Evolutionary conservation across 2,888 invertebrate species (phyloP), one percentile per base, ranked within the genome.

Genomic region (Drosophila tripunctata): DNA sequence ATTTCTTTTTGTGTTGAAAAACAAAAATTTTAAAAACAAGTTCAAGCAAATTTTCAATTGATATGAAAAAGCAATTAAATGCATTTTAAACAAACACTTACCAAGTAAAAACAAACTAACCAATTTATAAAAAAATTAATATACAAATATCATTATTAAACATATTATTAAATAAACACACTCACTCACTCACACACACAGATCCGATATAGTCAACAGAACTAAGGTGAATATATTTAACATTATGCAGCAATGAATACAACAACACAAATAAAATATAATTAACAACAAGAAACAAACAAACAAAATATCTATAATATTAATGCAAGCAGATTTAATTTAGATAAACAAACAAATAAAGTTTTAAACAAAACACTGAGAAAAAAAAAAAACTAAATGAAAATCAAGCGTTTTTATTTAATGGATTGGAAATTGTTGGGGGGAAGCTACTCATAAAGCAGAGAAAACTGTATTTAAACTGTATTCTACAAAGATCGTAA

Each of bases 271-370:
- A 15, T n/a, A 30, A 24, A 52, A 15, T 52, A 45, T 19, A 30
- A 33, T 58, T 52, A 52, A 60, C 15, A 43, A 15, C 22, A 47
- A n/a, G 7, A 31, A 43, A 21, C 14, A 27, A 5, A 33, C 40
- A 38, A 33, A 24, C 35, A 61, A 62, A 72, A 80, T 72, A 78
- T 69, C 66, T 64, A 73, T 75, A 81, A 68, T 60, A 75, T 68
- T 61, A 75, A 72, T 75, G 82, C 73, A 86, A 74, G 51, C 65
- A 67, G 68, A 81, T 68, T 78, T 68, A 82, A 81, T 76, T 70
- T 81, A 82, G 82, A 81, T 71, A 76, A 87, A 79, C 52, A 48
- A 62, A 67, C 54, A 69, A 78, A 68, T 78, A 82, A 85, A 84
- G 74, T 71, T 85, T 82, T 67, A 77, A 76, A 76, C 51, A 77